Conservation (phyloP, 53 echinoderm and acorn worm genomes). For the Paelopatides confundens region DNA sequence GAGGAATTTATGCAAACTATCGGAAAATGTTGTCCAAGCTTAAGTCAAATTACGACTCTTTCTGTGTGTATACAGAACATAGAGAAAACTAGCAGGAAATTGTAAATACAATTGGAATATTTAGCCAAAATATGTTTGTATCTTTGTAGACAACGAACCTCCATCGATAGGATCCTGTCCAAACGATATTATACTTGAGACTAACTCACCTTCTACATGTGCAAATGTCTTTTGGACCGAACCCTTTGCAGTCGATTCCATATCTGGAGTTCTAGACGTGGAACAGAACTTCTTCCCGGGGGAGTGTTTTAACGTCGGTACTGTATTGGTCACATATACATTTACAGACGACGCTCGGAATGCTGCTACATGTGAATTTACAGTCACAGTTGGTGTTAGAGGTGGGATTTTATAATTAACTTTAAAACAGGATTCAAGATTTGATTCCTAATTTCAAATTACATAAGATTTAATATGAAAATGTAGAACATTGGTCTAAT, state of each 20-base stretch:
- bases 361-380: not conserved
- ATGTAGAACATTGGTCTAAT: too few species aligned
- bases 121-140: not conserved
- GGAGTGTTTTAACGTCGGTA: conserved; percentile 6
- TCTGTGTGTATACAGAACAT: too few species aligned
- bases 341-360: conserved; percentile 5
- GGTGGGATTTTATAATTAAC: conserved; percentile 28
- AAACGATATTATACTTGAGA: not conserved
- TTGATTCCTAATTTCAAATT: too few species aligned
- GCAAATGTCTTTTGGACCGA: not conserved
- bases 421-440: too few species aligned
- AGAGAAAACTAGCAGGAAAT: too few species aligned
- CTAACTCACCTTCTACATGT: not conserved
- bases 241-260: not conserved
- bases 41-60: too few species aligned
- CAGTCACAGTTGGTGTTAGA: not conserved
- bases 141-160: not conserved
- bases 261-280: not conserved
- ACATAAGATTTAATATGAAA: too few species aligned
- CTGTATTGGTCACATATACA: not conserved
- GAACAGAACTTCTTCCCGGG: not conserved
- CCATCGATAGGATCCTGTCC: conserved; percentile 4
- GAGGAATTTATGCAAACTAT: too few species aligned
- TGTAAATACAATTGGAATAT: not conserved
- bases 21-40: too few species aligned